Base-by-base conservation (phyloP, 2,797 vertebrate species). In the Xyrichtys novacula region DNA sequence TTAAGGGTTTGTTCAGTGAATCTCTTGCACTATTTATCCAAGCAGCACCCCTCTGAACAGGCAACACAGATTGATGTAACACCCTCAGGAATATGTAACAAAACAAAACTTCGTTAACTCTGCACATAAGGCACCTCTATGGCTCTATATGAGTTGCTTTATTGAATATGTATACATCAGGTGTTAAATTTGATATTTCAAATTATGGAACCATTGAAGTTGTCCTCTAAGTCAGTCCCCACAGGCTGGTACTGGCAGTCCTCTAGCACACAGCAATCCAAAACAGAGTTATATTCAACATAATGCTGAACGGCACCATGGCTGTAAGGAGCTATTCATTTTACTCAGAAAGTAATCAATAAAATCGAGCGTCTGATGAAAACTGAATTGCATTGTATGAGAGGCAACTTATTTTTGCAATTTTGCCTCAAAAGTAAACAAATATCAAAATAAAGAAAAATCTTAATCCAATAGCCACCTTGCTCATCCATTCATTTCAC, bases 391-490 rank as follows among this genome's bases (percentile, higher is more conserved):
- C 64, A 43, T 66, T 78, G 71, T 71, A 55, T 61, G 38, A 39
- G 10, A 9, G 38, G 65, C 9, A 7, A 23, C 64, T 54, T 48
- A 55, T 63, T 76, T 48, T 69, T 36, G 42, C 32, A 22, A 59
- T 60, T 19, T 62, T 39, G 2, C 5, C 38, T 53, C 40, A 38
- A 71, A 85, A 76, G 67, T 81, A 80, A 85, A 85, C 77, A 81
- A 81, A 57, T 43, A 76, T 69, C 56, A 46, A 83, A 84, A 88
- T 85, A 76, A 84, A 85, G 80, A 86, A 82, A 77, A 69, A 84
- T 80, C 66, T 68, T 72, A 65, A 79, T 80, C 74, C 83, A 43
- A 84, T 84, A 68, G 23, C 2, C 62, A 53, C 32, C 62, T 43
- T 70, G 65, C 76, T 83, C 63, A 15, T 66, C 65, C 61, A 50